Percentiles rank a stretch among this genome's conserved stretches.
Evolutionary conservation across 2,797 vertebrate genomes (phyloP).

Genomic region (Cossypha dichroa): DNA sequence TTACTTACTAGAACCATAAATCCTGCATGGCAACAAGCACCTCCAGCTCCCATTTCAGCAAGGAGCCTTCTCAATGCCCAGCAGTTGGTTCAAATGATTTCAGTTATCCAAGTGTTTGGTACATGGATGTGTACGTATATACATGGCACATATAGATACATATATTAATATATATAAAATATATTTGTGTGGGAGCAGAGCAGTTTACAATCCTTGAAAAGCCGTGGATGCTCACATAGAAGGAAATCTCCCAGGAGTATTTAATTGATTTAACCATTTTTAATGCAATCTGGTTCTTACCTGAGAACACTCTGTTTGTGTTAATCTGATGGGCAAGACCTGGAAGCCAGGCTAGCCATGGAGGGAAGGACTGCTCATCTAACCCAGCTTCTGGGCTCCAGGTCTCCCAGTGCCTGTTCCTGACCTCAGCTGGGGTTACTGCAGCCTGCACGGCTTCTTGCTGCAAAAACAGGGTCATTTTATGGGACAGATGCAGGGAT

Average conservation of each 20-base stretch:
- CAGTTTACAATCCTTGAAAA: not conserved
- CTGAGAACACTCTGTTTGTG: not conserved
- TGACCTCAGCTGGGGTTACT: accelerated
- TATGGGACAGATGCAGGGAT: not conserved
- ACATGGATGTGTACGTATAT: accelerated
- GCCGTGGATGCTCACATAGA: accelerated
- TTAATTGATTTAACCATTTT: not conserved
- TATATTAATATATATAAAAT: not conserved
- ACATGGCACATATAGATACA: accelerated
- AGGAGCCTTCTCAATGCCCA: not conserved
- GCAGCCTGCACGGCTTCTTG: accelerated
- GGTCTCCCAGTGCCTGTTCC: not conserved
- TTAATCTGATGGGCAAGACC: not conserved
- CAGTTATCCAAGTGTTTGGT: not conserved
- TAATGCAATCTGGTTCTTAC: not conserved
- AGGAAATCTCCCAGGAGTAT: not conserved
- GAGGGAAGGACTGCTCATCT: not conserved
- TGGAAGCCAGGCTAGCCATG: not conserved
- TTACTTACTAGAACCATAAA: not conserved
- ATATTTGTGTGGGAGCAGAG: accelerated
- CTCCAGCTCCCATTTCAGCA: not conserved
- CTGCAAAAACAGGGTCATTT: not conserved
- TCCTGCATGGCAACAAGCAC: not conserved
- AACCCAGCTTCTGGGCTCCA: accelerated
- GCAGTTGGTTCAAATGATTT: not conserved